Evolutionary conservation across 2,888 invertebrate species (phyloP), one percentile per base, ranked within the genome.

Genomic region (Microplitis deprimator): DNA sequence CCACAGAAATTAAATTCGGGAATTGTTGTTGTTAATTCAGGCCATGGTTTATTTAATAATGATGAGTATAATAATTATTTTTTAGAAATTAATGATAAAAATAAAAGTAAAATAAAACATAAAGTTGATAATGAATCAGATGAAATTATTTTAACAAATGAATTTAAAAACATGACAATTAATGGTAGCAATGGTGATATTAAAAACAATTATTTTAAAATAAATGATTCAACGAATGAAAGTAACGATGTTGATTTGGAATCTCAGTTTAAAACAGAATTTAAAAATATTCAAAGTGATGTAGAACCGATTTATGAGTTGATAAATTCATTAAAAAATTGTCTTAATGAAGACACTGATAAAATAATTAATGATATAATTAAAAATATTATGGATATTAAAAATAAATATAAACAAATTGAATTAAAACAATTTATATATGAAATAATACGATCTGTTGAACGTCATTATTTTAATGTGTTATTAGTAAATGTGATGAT

Each of bases 61-160:
- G 80, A 81, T 1, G 80, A 73, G 61, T 70, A 70, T 92, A 68
- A 92, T 91, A 87, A 91, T 83, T 77, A 85, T 78, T 78, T 79
- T 65, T 78, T 79, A n/a, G 81, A 90, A 50, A 81, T 84, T 74
- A 91, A 91, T 68, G 62, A 59, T 76, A 65, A 59, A 16, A 68
- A 69, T 40, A 71, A 60, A 61, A 68, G 83, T 78, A 76, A 79
- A 50, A 60, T 75, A 68, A 65, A 41, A 7, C 38, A 17, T 3
- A 75, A 74, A 8, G 39, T 20, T 29, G 76, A 77, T 70, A 38
- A 76, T 38, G 80, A 81, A 16, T 76, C 80, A 41, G 50, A 50
- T 13, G 50, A 50, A 8, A 50, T 72, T 70, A 50, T 69, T 75
- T 16, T 75, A 50, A 16, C 74, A 67, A 29, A 65, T 75, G 8